Evolutionary conservation across 2,113 vertebrate genomes (phyloP).

Genomic region (Cercopithecus mona): DNA sequence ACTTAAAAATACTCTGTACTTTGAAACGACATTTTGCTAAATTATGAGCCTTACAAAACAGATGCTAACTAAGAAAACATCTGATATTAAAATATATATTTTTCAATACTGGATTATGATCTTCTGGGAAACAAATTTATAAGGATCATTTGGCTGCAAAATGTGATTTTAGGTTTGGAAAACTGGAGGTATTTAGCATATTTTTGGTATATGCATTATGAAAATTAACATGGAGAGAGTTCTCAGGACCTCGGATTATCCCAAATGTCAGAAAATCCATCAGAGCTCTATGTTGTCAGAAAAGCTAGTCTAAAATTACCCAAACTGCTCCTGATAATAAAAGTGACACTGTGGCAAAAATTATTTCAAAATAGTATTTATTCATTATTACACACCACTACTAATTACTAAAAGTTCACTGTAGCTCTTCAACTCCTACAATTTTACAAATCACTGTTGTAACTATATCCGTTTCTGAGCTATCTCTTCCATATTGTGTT

Average conservation of each 20-base stretch:
- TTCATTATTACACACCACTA: neutral
- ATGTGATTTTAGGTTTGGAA: constrained; percentile 76
- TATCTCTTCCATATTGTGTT: neutral
- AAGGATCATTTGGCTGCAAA: constrained; percentile 83
- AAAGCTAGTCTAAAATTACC: constrained; percentile 21
- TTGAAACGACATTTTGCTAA: constrained; percentile 82
- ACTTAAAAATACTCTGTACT: constrained; percentile 80
- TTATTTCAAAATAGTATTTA: neutral
- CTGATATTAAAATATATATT: constrained; percentile 80
- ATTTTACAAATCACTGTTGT: neutral
- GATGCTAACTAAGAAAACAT: constrained; percentile 81
- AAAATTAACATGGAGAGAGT: constrained; percentile 71
- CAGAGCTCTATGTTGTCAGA: neutral
- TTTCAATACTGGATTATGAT: constrained; percentile 72
- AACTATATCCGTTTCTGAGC: neutral
- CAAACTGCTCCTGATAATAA: neutral
- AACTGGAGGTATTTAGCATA: constrained; percentile 73
- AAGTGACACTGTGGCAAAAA: neutral
- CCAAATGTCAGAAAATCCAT: constrained; percentile 69
- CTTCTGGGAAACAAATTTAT: constrained; percentile 79
- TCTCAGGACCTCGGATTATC: constrained; percentile 63
- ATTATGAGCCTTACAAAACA: constrained; percentile 81
- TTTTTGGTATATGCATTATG: constrained; percentile 46
- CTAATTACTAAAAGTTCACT: neutral
- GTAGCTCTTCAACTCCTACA: neutral